Conservation (phyloP, 2,113 vertebrate species). For the Craseonycteris thonglongyai region DNA sequence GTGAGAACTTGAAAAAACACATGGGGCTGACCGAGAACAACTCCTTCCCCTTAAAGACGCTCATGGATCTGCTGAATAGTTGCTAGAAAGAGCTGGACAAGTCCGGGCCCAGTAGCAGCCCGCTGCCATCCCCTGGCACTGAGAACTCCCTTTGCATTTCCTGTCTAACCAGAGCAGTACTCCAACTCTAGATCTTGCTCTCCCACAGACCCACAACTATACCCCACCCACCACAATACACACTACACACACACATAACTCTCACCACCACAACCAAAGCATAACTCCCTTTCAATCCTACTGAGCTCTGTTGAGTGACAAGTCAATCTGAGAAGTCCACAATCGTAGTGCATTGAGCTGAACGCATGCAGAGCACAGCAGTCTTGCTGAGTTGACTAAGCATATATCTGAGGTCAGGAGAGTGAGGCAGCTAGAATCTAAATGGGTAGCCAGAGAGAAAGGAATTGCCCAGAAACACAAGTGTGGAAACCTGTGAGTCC, state of each 20-base stretch:
- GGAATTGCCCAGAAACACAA: background rate
- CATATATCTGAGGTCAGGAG: background rate
- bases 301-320: background rate
- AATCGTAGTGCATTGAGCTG: background rate
- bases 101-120: background rate
- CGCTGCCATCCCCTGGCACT: background rate
- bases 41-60: background rate
- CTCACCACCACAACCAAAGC: background rate
- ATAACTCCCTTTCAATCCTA: background rate
- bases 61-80: background rate
- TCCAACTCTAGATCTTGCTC: background rate
- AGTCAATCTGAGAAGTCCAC: background rate
- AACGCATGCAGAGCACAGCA: rapidly evolving
- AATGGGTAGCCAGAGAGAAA: background rate
- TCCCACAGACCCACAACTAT: background rate
- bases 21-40: background rate
- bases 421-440: background rate
- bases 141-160: background rate
- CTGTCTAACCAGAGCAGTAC: background rate
- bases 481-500: background rate
- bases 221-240: too few species aligned
- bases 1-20: background rate
- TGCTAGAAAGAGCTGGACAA: background rate
- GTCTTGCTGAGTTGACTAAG: too few species aligned
- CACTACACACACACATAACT: background rate